A percentile compares a stretch with the other conserved stretches of the same genome.
phyloP scores from a whole-genome alignment of 2,888 invertebrate species.

The Caenorhabditis sp. region DNA sequence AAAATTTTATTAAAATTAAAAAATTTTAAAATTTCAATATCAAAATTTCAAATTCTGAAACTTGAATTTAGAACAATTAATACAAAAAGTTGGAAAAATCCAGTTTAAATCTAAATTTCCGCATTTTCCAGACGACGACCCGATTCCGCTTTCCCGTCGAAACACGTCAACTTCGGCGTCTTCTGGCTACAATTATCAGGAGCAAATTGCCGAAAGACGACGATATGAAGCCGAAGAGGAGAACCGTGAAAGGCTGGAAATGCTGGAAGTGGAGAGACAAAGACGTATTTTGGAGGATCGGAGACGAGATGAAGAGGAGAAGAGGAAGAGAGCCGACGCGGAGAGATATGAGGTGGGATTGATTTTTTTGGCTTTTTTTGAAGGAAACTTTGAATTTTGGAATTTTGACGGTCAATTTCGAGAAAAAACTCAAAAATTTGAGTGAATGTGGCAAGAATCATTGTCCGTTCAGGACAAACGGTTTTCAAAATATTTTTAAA shows the following conservation, averaged over 20 bases:
- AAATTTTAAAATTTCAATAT: too few species aligned
- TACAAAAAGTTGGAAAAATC: too few species aligned
- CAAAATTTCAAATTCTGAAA: too few species aligned
- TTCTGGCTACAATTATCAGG: constrained; percentile 32
- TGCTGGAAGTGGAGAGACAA: constrained; percentile 49
- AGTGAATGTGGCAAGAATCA: too few species aligned
- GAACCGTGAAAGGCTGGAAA: constrained; percentile 38
- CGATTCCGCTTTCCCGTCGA: constrained; percentile 38
- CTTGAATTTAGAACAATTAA: too few species aligned
- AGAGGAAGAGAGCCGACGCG: constrained; percentile 34
- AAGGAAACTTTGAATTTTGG: too few species aligned
- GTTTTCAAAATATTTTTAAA: constrained; percentile 2
- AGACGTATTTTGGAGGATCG: constrained; percentile 45
- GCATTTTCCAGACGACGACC: constrained; percentile 45
- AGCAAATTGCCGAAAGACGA: constrained; percentile 51
- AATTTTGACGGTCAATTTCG: too few species aligned
- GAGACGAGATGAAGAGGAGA: constrained; percentile 40
- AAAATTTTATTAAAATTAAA: too few species aligned
- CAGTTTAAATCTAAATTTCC: neutral
- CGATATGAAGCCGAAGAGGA: constrained; percentile 38
- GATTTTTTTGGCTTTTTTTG: too few species aligned
- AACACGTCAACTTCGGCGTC: constrained; percentile 17
- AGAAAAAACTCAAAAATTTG: too few species aligned
- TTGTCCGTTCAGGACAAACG: too few species aligned
- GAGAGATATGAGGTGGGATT: constrained; percentile 55